Evolutionary conservation across 1,140 invertebrate species (phyloP).

Genomic region (Habropoda laboriosa): DNA sequence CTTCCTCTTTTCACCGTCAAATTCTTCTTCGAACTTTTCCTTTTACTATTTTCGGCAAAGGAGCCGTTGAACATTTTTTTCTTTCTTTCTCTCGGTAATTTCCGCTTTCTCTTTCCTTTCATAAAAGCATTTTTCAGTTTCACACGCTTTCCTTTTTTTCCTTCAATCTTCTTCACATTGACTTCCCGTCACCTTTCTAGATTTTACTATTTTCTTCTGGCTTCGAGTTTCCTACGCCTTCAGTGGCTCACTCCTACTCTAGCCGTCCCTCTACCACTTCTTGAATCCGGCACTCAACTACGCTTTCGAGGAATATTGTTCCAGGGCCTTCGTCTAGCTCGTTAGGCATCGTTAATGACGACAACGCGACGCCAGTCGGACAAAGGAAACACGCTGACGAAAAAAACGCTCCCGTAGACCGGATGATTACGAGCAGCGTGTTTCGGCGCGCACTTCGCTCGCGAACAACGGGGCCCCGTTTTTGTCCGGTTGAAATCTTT

Average conservation of each 20-base stretch:
- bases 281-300: background rate
- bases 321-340: slow-evolving; percentile 38
- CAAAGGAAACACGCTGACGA: slow-evolving; percentile 29
- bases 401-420: background rate
- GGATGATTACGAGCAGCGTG: slow-evolving; percentile 23
- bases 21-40: background rate
- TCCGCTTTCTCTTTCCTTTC: no score
- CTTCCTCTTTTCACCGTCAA: no score
- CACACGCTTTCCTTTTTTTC: no score
- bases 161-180: no score
- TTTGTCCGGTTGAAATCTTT: background rate
- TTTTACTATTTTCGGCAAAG: no score
- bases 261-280: background rate
- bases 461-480: background rate
- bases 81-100: no score
- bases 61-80: no score
- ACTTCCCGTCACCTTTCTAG: no score
- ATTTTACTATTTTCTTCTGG: no score
- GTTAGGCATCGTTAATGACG: slow-evolving; percentile 60
- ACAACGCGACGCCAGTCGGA: slow-evolving; percentile 12
- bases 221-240: no score
- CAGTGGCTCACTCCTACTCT: background rate
- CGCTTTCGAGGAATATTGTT: slow-evolving; percentile 39
- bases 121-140: no score
- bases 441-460: background rate